Evolutionary conservation across 2,113 vertebrate species (phyloP).

Genomic region (Clarias macrocephalus): DNA sequence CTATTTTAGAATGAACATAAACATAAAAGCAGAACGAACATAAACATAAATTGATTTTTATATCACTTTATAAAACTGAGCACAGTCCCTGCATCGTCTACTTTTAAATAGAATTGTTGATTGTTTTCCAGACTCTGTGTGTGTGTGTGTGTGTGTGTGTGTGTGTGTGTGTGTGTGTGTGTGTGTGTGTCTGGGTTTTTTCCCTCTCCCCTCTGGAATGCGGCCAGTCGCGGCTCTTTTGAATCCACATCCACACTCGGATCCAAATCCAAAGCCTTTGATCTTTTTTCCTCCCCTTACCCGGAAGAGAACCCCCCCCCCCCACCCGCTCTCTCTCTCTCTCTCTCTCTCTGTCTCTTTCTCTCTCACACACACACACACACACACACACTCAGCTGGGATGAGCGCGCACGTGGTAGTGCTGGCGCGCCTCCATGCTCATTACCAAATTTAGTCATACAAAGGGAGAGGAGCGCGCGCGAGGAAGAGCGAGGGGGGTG

Average conservation of each 20-base stretch:
- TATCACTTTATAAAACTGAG: background rate
- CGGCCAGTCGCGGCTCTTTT: conserved; percentile 81
- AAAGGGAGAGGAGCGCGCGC: conserved; percentile 78
- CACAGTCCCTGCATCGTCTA: background rate
- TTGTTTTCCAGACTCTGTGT: conserved; percentile 34
- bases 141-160: conserved; percentile 30
- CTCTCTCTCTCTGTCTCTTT: conserved; percentile 37
- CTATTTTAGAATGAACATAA: background rate
- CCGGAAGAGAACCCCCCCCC: conserved; percentile 92
- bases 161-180: conserved; percentile 35
- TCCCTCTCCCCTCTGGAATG: conserved; percentile 66
- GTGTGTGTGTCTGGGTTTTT: conserved; percentile 65
- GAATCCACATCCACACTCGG: conserved; percentile 86
- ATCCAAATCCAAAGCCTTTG: conserved; percentile 92
- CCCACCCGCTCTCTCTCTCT: conserved; percentile 73
- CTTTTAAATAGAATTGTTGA: conserved; percentile 36
- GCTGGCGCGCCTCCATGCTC: conserved; percentile 88
- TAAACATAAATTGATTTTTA: background rate
- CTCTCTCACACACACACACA: conserved; percentile 57
- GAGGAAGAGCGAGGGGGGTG: conserved; percentile 55
- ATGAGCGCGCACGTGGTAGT: conserved; percentile 95
- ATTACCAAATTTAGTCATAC: conserved; percentile 96
- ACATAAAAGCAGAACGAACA: background rate
- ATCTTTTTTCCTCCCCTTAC: conserved; percentile 86
- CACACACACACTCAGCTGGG: conserved; percentile 87